Evolutionary conservation across 1,140 invertebrate genomes (phyloP).

Genomic region (Pygmarrhopalites habei): DNA sequence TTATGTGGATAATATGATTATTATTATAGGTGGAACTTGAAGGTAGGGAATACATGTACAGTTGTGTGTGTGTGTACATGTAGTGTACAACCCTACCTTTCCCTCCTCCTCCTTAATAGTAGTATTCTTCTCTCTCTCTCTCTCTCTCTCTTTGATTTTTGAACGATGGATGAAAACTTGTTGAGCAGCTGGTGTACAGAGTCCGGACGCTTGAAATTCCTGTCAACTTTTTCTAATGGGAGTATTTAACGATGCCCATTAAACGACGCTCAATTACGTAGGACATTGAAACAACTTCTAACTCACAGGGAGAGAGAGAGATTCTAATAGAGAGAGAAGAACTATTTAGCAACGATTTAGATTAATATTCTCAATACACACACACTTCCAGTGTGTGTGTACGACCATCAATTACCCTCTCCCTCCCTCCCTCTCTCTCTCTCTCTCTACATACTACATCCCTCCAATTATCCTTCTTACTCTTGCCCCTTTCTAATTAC

Average conservation of each 20-base stretch:
- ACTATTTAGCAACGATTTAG: conserved; percentile 9
- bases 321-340: no score
- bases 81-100: no score
- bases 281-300: conserved; percentile 10
- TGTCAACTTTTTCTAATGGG: conserved; percentile 31
- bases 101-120: no score
- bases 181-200: background rate
- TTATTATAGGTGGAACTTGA: no score
- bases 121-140: no score
- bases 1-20: no score
- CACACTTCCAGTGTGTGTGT: no score
- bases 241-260: no score
- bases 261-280: conserved; percentile 30
- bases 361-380: conserved; percentile 11
- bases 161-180: background rate
- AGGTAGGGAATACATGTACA: no score
- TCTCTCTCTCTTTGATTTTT: background rate
- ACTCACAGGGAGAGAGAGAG: conserved; percentile 1
- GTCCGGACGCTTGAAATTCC: background rate
- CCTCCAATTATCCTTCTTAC: no score
- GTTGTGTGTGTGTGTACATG: background rate
- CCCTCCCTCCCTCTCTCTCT: background rate
- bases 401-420: background rate
- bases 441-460: no score
- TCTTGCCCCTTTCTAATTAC: no score